Evolutionary conservation across 2,888 invertebrate genomes (phyloP).

Genomic region (Cecidostiba fungosa): DNA sequence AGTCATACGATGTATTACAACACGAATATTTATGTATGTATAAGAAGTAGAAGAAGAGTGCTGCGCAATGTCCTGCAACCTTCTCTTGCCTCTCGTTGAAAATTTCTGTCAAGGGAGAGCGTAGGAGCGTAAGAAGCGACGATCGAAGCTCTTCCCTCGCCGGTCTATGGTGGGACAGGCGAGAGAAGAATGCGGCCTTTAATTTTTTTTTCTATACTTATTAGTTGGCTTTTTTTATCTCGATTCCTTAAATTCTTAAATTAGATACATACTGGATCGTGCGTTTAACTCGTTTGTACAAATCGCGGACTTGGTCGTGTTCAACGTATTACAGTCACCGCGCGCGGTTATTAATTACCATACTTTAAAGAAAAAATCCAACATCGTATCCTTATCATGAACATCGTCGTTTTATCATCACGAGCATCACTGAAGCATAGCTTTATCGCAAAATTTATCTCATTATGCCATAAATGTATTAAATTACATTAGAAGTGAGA

Average conservation of each 20-base stretch:
- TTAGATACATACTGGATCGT: slow-evolving; percentile 64
- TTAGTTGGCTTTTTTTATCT: slow-evolving; percentile 51
- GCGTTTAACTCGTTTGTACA: slow-evolving; percentile 63
- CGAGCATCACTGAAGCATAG: slow-evolving; percentile 19
- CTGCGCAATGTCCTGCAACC: slow-evolving; percentile 56
- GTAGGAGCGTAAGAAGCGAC: slow-evolving; percentile 57
- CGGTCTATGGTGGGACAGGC: slow-evolving; percentile 18
- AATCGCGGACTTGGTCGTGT: slow-evolving; percentile 56
- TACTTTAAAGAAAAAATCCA: slow-evolving; percentile 51
- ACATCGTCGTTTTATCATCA: slow-evolving; percentile 4
- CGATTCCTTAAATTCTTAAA: slow-evolving; percentile 60
- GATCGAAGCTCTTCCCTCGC: slow-evolving; percentile 50
- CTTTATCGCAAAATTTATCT: slow-evolving; percentile 14
- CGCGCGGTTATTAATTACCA: slow-evolving; percentile 30
- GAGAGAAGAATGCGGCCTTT: slow-evolving; percentile 26
- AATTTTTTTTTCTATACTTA: slow-evolving; percentile 45
- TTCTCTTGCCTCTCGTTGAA: slow-evolving; percentile 34
- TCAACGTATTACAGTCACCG: slow-evolving; percentile 34
- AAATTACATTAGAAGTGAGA: slow-evolving; percentile 30
- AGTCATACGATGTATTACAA: slow-evolving; percentile 48
- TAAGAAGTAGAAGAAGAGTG: slow-evolving; percentile 36
- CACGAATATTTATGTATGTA: not conserved
- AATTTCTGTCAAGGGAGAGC: slow-evolving; percentile 51
- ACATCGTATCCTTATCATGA: slow-evolving; percentile 19
- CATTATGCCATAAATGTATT: slow-evolving; percentile 30